phyloP scores from a whole-genome alignment of 2,113 vertebrate genomes.

The Forbesichthys agassizii region DNA sequence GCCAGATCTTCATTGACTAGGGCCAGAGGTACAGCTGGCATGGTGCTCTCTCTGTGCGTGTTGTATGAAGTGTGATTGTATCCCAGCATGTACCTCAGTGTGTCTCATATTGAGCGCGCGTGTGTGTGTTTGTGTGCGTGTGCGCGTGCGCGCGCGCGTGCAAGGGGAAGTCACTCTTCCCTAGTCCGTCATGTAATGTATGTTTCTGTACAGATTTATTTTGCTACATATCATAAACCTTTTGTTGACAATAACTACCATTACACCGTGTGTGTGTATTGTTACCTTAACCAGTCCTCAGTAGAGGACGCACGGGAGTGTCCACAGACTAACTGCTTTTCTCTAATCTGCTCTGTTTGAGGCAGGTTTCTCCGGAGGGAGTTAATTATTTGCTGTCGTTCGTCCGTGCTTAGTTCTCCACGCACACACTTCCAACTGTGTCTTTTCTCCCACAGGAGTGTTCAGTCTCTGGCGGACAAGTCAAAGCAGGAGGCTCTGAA shows the following conservation, averaged over 20 bases:
- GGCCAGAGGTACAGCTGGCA: slow-evolving; percentile 85
- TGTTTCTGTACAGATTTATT: too few species aligned
- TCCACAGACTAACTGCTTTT: too few species aligned
- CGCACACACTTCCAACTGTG: slow-evolving; percentile 17
- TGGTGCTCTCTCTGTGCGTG: slow-evolving; percentile 21
- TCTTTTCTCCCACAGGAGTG: slow-evolving; percentile 80
- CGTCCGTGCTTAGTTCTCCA: not conserved
- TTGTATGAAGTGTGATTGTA: slow-evolving; percentile 4
- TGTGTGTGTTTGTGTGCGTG: not conserved
- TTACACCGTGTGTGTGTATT: too few species aligned
- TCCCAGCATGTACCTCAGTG: not conserved
- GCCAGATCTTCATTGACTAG: slow-evolving; percentile 99
- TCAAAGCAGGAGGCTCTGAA: slow-evolving; percentile 95
- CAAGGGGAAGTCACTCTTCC: slow-evolving; percentile 15
- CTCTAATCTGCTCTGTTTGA: too few species aligned
- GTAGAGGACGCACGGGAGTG: too few species aligned
- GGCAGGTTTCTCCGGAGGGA: not conserved
- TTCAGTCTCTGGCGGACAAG: slow-evolving; percentile 93
- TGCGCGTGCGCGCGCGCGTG: slow-evolving; percentile 27
- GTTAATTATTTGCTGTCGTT: not conserved
- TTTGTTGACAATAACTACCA: too few species aligned
- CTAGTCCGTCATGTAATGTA: not conserved
- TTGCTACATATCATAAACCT: too few species aligned
- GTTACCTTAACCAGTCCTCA: too few species aligned
- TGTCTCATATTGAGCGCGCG: not conserved